phyloP scores from a whole-genome alignment of 2,797 vertebrate genomes.

The Bradypus variegatus region DNA sequence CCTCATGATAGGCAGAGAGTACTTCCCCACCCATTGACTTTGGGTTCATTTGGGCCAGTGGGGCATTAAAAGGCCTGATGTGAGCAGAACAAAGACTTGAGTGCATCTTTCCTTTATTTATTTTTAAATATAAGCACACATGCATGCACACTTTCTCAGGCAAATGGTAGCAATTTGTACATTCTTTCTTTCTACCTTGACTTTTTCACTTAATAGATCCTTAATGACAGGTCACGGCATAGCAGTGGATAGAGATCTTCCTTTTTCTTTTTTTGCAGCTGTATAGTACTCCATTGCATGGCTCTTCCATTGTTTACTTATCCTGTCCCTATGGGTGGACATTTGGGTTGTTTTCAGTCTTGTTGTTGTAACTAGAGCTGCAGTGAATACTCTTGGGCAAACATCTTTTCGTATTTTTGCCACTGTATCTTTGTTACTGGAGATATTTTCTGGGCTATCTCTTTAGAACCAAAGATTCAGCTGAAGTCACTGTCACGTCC shows the following conservation, averaged over 20 bases:
- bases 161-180: background rate
- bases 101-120: background rate
- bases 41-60: background rate
- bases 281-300: accelerated
- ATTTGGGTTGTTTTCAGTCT: background rate
- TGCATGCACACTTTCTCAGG: background rate
- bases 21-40: no score
- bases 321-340: no score
- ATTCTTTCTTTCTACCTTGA: background rate
- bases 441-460: background rate
- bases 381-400: background rate
- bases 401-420: background rate
- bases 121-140: background rate
- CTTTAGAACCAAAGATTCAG: background rate
- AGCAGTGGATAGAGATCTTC: background rate
- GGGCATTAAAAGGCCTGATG: no score
- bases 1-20: background rate
- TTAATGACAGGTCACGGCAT: background rate
- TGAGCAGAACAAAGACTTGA: background rate
- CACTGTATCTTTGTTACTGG: background rate
- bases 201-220: background rate
- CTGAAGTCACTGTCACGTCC: background rate
- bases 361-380: background rate
- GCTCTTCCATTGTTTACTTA: no score
- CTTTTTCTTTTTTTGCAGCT: background rate